These are phyloP conservation scores for Diprion similis DNA, from an alignment of 1,140 invertebrate species.

Conservation along the genomic window DNA sequence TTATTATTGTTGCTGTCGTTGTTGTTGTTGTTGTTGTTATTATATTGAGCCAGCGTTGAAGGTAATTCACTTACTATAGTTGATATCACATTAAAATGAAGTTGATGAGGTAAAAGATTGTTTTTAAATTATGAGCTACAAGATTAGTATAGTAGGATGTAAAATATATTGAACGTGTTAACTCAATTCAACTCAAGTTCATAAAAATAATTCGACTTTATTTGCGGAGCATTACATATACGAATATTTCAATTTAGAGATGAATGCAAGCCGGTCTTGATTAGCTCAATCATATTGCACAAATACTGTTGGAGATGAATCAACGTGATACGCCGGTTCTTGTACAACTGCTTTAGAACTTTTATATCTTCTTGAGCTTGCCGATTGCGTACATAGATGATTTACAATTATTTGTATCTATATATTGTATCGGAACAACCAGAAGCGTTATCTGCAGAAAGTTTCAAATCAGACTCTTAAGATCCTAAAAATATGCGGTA, in stretches of 20 bases:
- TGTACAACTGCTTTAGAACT: neutral
- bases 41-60: too few relatives aligned
- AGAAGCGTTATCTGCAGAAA: too few relatives aligned
- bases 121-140: neutral
- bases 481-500: too few relatives aligned
- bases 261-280: neutral
- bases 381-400: too few relatives aligned
- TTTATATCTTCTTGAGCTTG: neutral
- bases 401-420: too few relatives aligned
- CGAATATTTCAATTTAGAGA: neutral
- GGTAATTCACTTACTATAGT: too few relatives aligned
- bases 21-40: too few relatives aligned
- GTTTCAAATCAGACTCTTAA: too few relatives aligned
- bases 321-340: neutral
- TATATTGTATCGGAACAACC: too few relatives aligned
- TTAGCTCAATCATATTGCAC: neutral
- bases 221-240: neutral
- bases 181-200: neutral
- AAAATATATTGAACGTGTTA: conserved; percentile 1
- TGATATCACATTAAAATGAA: too few relatives aligned
- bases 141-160: neutral
- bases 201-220: conserved; percentile 1
- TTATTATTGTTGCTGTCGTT: neutral
- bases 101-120: too few relatives aligned
- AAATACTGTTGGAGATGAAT: neutral